Base-by-base conservation (phyloP, 2,797 vertebrate species). In the Scomberomorus guttatus region DNA sequence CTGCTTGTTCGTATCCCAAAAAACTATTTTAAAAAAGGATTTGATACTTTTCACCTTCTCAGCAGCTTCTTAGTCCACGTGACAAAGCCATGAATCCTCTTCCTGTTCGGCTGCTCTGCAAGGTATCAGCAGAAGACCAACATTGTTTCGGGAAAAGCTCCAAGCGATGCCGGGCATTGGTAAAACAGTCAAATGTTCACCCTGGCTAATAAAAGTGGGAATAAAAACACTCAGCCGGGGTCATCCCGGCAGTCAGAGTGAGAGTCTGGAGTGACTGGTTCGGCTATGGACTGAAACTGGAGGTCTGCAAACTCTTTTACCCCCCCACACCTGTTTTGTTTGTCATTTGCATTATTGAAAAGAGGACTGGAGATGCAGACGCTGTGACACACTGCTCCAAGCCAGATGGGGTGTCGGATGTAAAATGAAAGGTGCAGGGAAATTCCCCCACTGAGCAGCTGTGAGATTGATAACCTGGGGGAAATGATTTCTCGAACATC, bases 281-380 rank as follows among this genome's bases (percentile, higher is more conserved):
- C 58, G 34, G 48, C 46, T 20, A 27, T 34, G 29, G 66, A 52
- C 18, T 2, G 71, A 81, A 75, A 80, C 60, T 32, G 59, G 65
- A 85, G 81, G 76, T 55, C 68, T 63, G 57, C 4, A 27, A 58
- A 61, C 77, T 77, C n/a, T n/a, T 59, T 65, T 25, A 22, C 13
- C 29, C 67, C 25, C 50, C 24, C 46, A 50, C 32, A 7, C 8
- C 24, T 51, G 67, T 72, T 17, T 29, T 18, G 18, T 57, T 72
- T 72, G 44, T 81, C 54, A 80, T 85, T 77, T 83, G 58, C 62
- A 70, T 83, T 83, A 87, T 83, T 90, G 77, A 90, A 91, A 90
- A 85, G 77, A 82, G 39, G 62, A 83, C 25, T 42, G 14, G 52
- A 81, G 67, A 76, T 3, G n/a, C 22, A 79, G 61, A 80, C n/a